A percentile compares a stretch with the other conserved stretches of the same genome.
Conservation (phyloP, 2,797 vertebrate species). For the Danio tinwini region DNA sequence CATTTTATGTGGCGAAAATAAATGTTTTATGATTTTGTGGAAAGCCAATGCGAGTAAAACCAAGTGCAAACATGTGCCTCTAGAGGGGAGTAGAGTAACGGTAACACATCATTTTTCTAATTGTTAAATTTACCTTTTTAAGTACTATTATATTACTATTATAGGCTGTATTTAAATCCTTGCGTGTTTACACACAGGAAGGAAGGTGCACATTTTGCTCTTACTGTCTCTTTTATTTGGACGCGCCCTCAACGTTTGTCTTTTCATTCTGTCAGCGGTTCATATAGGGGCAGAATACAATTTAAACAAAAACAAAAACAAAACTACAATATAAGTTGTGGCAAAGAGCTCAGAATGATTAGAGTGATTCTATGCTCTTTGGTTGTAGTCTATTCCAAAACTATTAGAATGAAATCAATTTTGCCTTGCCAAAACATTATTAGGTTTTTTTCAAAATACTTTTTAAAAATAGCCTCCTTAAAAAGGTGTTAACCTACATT, state of each 20-base stretch:
- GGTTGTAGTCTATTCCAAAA: not conserved
- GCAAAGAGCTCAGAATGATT: no score
- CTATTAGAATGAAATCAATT: not conserved
- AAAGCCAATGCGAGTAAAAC: not conserved
- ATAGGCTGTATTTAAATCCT: not conserved
- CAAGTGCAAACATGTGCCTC: slow-evolving; percentile 1
- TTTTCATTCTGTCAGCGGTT: not conserved
- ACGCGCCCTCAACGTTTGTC: not conserved
- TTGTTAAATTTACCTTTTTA: no score
- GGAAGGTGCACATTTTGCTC: not conserved
- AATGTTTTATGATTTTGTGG: not conserved
- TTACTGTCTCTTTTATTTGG: not conserved
- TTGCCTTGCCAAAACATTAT: not conserved
- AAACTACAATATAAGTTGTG: not conserved
- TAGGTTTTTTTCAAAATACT: not conserved
- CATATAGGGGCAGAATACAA: not conserved
- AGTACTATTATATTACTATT: no score
- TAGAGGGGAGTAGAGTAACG: slow-evolving; percentile 10
- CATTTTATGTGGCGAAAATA: no score
- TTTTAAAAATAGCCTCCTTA: not conserved
- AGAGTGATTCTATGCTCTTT: no score
- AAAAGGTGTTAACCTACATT: not conserved
- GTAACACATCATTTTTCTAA: no score
- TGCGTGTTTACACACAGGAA: no score
- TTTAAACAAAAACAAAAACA: not conserved